Conservation (phyloP, 2,797 vertebrate genomes). For the Threskiornis aethiopicus region DNA sequence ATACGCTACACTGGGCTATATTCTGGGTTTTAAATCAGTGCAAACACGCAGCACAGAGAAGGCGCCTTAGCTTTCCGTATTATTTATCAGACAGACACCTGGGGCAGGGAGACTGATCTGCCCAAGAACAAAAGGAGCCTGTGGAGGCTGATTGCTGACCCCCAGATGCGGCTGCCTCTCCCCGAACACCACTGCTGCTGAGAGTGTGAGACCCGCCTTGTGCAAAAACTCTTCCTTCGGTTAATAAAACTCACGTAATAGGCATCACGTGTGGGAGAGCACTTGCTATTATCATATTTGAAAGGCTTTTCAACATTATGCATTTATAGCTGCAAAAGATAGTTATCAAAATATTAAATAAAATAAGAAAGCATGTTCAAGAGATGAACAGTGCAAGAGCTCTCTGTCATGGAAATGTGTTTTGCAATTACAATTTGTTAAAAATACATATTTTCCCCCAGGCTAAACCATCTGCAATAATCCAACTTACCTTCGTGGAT, state of each 20-base stretch:
- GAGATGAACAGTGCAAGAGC: background rate
- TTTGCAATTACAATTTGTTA: background rate
- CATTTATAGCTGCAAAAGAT: background rate
- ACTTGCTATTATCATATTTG: background rate
- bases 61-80: background rate
- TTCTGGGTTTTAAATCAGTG: background rate
- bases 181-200: too few species aligned
- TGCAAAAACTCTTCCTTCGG: background rate
- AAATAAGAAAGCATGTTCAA: background rate
- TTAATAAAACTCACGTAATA: background rate
- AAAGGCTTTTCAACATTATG: background rate
- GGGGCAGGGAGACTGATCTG: background rate
- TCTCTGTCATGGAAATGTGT: background rate
- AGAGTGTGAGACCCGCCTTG: accelerated
- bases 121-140: background rate
- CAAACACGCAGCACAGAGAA: background rate
- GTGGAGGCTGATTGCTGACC: background rate
- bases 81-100: background rate
- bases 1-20: accelerated
- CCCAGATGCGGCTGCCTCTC: background rate
- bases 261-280: background rate
- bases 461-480: background rate
- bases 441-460: background rate
- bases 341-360: background rate
- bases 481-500: slow-evolving; percentile 9